Conservation (phyloP, 2,113 vertebrate species). For the pig (Sus scrofa) region DNA sequence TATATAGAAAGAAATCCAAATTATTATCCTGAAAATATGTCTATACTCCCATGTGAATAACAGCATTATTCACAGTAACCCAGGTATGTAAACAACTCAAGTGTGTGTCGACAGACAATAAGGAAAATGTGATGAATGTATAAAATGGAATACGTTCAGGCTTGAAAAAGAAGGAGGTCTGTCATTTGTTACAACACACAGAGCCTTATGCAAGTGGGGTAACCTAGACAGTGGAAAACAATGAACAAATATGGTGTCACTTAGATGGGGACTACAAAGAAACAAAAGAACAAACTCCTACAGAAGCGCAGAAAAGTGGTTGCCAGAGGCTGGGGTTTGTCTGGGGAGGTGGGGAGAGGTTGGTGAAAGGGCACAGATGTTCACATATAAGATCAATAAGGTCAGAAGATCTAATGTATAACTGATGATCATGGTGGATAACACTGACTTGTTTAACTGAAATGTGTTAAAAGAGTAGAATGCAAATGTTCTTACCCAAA, state of each 20-base stretch:
- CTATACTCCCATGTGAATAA: too few species aligned
- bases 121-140: background rate
- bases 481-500: background rate
- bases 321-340: background rate
- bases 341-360: accelerated
- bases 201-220: background rate
- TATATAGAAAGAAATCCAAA: background rate
- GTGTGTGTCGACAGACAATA: background rate
- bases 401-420: accelerated
- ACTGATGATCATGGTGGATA: accelerated
- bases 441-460: background rate
- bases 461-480: background rate
- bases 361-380: background rate
- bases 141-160: background rate
- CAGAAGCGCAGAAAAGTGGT: background rate
- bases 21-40: background rate
- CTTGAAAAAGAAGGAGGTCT: background rate
- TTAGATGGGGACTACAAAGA: accelerated
- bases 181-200: background rate
- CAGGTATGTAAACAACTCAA: background rate
- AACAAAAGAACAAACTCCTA: background rate
- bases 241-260: too few species aligned
- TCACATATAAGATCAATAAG: background rate
- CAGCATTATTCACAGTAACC: background rate
- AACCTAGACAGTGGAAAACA: background rate